A percentile compares a stretch with the other conserved stretches of the same genome.
Evolutionary conservation across 2,888 invertebrate genomes (phyloP).

Genomic region (Aspidiotus destructor): DNA sequence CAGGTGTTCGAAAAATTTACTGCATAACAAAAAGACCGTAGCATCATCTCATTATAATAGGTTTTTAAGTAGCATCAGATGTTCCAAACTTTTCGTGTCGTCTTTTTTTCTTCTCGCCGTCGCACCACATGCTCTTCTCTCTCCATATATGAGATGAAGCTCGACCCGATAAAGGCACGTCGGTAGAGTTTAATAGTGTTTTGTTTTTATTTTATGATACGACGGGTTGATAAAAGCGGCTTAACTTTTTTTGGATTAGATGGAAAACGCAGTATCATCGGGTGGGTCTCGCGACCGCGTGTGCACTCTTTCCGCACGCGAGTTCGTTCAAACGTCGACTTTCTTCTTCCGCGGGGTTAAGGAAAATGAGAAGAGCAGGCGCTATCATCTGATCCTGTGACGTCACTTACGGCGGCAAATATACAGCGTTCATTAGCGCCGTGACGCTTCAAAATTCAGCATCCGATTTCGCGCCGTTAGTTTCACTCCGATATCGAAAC

Average conservation of each 20-base stretch:
- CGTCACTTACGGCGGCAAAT: slow-evolving; percentile 3
- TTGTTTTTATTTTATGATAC: slow-evolving; percentile 14
- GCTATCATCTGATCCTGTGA: slow-evolving; percentile 13
- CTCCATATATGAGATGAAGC: neutral
- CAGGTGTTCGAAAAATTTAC: slow-evolving; percentile 8
- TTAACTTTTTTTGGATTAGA: slow-evolving; percentile 19
- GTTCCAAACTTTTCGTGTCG: neutral
- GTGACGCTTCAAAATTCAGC: slow-evolving; percentile 7
- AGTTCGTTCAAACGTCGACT: slow-evolving; percentile 7
- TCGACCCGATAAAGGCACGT: slow-evolving; percentile 14
- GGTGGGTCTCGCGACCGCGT: slow-evolving; percentile 7
- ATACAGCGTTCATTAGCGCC: slow-evolving; percentile 7
- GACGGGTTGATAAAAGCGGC: slow-evolving; percentile 15
- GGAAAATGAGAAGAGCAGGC: slow-evolving; percentile 12
- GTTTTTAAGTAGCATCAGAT: slow-evolving; percentile 16
- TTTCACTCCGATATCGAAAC: neutral
- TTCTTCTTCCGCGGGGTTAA: neutral
- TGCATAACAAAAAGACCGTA: neutral
- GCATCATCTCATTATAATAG: slow-evolving; percentile 10
- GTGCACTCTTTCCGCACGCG: neutral
- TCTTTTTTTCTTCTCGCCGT: slow-evolving; percentile 1
- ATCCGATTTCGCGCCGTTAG: slow-evolving; percentile 12
- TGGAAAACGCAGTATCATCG: slow-evolving; percentile 12
- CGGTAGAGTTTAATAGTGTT: slow-evolving; percentile 12
- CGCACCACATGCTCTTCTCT: neutral